Evolutionary conservation across 1,140 invertebrate species (phyloP), one percentile per base, ranked within the genome.

Genomic region (Eriosoma lanigerum): DNA sequence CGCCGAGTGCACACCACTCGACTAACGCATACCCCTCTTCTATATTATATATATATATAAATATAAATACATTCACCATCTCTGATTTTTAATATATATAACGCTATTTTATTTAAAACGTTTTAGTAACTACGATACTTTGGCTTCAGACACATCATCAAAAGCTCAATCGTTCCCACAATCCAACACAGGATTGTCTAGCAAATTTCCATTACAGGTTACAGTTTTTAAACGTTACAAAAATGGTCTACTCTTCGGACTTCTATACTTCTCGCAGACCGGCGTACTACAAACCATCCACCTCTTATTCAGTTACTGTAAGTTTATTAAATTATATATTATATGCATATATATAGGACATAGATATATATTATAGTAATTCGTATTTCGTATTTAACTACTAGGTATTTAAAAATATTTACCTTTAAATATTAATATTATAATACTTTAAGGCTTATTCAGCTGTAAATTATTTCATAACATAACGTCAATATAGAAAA

Each of bases 191-290:
- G 29, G 19, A 3, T 19, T 6, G 32, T 44, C 62, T 44, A 19
- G 32, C 10, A 12, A 46, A 32, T 24, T n/a, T 38, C 32, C 3
- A 38, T 38, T 4, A 38, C 3, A 38, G 8, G 8, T 38, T 8
- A 38, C 8, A 3, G 32, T 38, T 38, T 21, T 46, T 17, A 0
- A 68, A 68, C 15, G 8, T 54, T n/a, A 24, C 2, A 80, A 90
- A 90, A 86, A 94, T 94, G 93, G 93, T 94, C 88, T 94, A 94
- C 91, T 92, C 93, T 88, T 92, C 91, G 88, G 93, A 94, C 88
- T 94, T 94, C 87, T 93, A 93, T 87, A 94, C 93, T 84, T 93
- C 91, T 86, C 91, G 93, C 87, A 91, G 93, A 87, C 92, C 93
- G 73, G 75, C 75, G 29, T 78, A 78, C 17, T 92, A 92, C 86